phyloP scores from a whole-genome alignment of 2,797 vertebrate genomes.

The Clarias laeviceps region DNA sequence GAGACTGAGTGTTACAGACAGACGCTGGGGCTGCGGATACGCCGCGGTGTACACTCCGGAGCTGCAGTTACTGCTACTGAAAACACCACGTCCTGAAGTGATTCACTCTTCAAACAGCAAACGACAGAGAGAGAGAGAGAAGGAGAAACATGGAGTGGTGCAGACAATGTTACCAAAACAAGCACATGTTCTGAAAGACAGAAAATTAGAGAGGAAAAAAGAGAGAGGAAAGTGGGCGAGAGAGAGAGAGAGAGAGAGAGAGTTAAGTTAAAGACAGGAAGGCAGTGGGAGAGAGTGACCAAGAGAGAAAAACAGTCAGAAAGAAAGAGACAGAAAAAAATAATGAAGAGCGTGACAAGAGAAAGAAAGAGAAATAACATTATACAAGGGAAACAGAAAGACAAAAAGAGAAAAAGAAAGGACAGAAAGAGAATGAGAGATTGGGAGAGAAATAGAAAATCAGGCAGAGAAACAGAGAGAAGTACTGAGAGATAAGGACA shows the following conservation, averaged over 20 bases:
- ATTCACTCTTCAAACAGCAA: neutral
- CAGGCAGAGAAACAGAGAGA: no score
- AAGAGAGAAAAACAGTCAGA: no score
- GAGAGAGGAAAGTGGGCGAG: neutral
- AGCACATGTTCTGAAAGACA: neutral
- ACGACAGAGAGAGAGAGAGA: neutral
- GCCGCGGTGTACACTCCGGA: neutral
- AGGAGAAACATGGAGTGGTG: no score
- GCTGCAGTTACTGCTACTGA: neutral
- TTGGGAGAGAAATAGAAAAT: no score
- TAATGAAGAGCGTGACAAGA: neutral
- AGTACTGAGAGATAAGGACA: no score
- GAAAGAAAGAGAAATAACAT: neutral
- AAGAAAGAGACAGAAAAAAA: neutral
- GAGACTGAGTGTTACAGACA: no score
- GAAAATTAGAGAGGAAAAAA: conserved; percentile 7
- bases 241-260: neutral
- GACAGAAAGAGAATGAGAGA: no score
- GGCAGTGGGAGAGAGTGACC: neutral
- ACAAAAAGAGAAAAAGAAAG: no score
- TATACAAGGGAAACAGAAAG: no score
- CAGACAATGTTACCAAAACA: neutral
- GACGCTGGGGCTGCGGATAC: neutral
- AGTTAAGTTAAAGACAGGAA: neutral
- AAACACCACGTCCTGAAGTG: neutral